These are phyloP conservation scores for Antidorcas marsupialis DNA, from an alignment of 2,113 vertebrate species.

Conservation along the genomic window DNA sequence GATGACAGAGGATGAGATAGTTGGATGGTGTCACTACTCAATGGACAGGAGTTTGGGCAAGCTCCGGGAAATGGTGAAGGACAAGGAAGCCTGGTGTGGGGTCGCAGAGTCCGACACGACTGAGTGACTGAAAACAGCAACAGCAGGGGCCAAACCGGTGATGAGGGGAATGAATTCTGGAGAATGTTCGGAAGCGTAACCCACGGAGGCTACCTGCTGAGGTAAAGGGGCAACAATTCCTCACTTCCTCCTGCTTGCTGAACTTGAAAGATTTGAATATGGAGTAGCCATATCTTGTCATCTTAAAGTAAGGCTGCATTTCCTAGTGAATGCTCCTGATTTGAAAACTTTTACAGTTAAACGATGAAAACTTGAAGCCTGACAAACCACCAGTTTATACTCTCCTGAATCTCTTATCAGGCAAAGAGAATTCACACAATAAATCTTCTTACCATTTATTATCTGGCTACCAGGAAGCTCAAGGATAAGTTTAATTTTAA, in stretches of 20 bases:
- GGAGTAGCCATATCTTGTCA: fast-evolving
- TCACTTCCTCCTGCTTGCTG: no score
- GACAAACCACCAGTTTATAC: neutral
- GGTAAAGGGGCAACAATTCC: fast-evolving
- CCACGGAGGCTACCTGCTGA: no score
- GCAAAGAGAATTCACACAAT: neutral
- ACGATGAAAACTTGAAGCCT: neutral
- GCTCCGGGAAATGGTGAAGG: neutral
- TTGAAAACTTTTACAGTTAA: neutral
- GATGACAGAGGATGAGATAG: neutral
- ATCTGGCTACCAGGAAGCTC: neutral
- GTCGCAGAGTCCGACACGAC: fast-evolving
- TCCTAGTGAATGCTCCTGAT: neutral
- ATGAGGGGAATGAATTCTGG: neutral
- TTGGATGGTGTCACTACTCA: neutral
- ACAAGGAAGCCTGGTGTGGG: neutral
- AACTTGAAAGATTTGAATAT: neutral
- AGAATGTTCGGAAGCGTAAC: neutral
- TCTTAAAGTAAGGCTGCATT: neutral
- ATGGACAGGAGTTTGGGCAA: neutral
- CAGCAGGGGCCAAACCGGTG: neutral
- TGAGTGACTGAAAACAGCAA: neutral
- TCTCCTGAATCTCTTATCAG: neutral
- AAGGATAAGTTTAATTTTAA: neutral
- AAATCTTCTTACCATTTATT: neutral